phyloP scores from a whole-genome alignment of 2,113 vertebrate genomes.

The Corapipo altera region DNA sequence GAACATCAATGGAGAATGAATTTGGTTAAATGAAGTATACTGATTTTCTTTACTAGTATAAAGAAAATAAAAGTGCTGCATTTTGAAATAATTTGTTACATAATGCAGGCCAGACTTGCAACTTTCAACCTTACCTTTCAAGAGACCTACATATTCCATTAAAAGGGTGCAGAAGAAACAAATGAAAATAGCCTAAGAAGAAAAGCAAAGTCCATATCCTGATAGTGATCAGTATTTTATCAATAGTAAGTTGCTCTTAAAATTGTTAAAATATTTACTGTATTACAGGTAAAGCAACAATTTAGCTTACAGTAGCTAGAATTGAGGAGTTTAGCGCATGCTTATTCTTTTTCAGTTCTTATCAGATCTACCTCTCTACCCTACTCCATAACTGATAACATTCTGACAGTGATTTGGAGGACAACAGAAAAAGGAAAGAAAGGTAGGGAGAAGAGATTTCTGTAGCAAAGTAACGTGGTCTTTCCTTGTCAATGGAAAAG shows the following conservation, averaged over 20 bases:
- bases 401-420: not conserved
- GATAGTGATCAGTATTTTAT: slow-evolving; percentile 62
- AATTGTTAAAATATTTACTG: slow-evolving; percentile 44
- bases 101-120: slow-evolving; percentile 78
- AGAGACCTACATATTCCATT: slow-evolving; percentile 85
- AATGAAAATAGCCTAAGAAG: slow-evolving; percentile 85
- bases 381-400: not conserved
- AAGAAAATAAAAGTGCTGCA: slow-evolving; percentile 65
- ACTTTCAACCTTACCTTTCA: slow-evolving; percentile 88
- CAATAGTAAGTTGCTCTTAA: slow-evolving; percentile 60
- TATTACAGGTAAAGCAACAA: slow-evolving; percentile 9
- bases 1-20: slow-evolving; percentile 73
- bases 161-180: slow-evolving; percentile 88
- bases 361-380: not conserved
- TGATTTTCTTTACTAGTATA: slow-evolving; percentile 69
- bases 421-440: not conserved
- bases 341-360: not conserved
- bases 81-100: slow-evolving; percentile 72
- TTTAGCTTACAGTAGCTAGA: not conserved
- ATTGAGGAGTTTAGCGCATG: not conserved
- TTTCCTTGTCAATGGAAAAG: not conserved
- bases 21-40: slow-evolving; percentile 71
- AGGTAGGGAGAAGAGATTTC: not conserved
- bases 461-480: not conserved
- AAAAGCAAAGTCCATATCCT: slow-evolving; percentile 80